These are phyloP conservation scores for Chrysemys picta DNA, from an alignment of 2,113 vertebrate species.

Conservation along the genomic window DNA sequence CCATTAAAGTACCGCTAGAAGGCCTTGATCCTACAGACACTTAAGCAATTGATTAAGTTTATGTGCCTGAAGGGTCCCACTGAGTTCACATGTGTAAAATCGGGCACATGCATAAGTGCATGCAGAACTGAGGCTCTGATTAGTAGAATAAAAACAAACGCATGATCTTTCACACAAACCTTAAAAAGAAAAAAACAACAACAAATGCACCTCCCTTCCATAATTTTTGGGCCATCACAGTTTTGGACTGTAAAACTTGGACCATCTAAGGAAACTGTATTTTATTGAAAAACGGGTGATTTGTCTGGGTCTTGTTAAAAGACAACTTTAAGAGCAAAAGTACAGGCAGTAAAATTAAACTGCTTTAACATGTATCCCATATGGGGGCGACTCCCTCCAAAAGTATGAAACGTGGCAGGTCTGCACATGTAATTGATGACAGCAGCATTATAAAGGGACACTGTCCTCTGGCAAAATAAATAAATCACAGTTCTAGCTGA, in stretches of 20 bases:
- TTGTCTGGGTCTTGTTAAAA: neutral
- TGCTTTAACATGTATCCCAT: neutral
- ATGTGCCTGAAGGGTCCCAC: neutral
- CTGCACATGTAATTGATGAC: neutral
- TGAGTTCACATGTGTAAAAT: neutral
- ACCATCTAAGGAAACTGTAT: neutral
- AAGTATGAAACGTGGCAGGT: neutral
- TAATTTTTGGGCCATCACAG: neutral
- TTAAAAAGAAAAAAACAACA: neutral
- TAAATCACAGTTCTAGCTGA: neutral
- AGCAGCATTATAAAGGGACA: neutral
- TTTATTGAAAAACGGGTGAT: neutral
- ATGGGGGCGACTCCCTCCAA: neutral
- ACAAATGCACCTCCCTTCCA: too few relatives aligned
- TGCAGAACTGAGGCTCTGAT: too few relatives aligned
- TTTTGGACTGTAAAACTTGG: neutral
- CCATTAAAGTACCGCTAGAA: rapidly evolving
- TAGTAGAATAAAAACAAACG: rapidly evolving
- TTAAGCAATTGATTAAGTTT: neutral
- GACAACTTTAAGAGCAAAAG: rapidly evolving
- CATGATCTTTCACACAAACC: neutral
- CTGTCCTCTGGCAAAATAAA: neutral
- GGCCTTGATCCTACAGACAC: neutral
- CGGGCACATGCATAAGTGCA: rapidly evolving
- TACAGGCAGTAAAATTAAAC: neutral